Base-by-base conservation (phyloP, 2,888 invertebrate genomes). In the Drosophila mulleri region DNA sequence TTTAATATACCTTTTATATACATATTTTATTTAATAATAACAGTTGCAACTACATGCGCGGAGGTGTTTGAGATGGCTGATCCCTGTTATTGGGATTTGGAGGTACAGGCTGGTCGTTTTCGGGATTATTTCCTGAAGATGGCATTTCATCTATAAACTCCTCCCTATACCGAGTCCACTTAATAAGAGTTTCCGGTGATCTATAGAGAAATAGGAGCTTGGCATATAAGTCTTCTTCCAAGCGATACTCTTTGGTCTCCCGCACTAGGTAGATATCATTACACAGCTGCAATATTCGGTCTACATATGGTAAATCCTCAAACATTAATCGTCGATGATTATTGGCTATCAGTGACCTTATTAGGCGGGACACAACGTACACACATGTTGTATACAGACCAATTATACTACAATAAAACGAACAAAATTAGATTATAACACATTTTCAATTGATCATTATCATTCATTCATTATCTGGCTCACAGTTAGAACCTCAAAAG, bases 151-250 rank as follows among this genome's bases (percentile, higher is more conserved):
- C 83, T 5, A 57, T 32, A 35, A 75, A 62, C 12, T 90, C 89
- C 23, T 91, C 90, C 60, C 81, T 87, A 12, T 82, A 87, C 35
- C 91, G 74, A 0, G 94, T 95, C 95, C 95, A 96, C 90, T 96
- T 96, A 83, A 99, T 98, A 93, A 99, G 95, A 11, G 98, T 98
- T 92, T 98, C 98, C 4, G 99, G 98, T 29, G 98, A 98, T 82
- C 99, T 95, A 93, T 98, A 99, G 75, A 99, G 94, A 96, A 99
- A 99, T 90, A 99, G 96, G 50, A 99, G 94, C 94, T 99, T 99
- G 37, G 98, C 98, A 93, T 98, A 99, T 53, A 99, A 94, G 92
- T 99, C 98, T 93, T 99, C 99, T 93, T 99, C 99, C 48, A 99
- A 94, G 12, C 95, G 94, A 79, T 98, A 95, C 90, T 99, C 98